Percentiles rank a stretch among this genome's conserved stretches.
Conservation (phyloP, 2,797 vertebrate species). For the Cyprinella venusta region DNA sequence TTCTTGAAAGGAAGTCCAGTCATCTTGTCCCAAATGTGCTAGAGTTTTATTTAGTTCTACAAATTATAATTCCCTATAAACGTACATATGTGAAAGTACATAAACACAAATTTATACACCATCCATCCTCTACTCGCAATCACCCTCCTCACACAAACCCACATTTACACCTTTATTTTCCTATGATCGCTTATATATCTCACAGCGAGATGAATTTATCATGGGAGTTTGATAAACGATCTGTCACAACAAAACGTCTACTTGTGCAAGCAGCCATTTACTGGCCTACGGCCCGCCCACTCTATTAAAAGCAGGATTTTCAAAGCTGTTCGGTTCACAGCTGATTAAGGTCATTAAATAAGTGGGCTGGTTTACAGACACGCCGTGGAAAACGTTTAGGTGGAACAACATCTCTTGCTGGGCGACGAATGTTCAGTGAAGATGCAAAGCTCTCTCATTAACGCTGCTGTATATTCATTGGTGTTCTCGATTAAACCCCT, state of each 20-base stretch:
- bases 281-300: conserved; percentile 3
- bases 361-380: conserved; percentile 32
- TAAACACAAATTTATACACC: not conserved
- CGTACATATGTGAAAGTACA: not conserved
- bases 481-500: not conserved
- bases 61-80: not conserved
- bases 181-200: conserved; percentile 26
- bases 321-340: conserved; percentile 17
- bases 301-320: conserved; percentile 39
- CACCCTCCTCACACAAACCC: conserved; percentile 4
- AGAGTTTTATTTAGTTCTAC: not conserved
- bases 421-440: conserved; percentile 5
- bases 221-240: conserved; percentile 30
- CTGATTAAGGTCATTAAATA: conserved; percentile 47
- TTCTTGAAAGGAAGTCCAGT: not conserved
- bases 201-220: not conserved
- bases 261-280: conserved; percentile 5
- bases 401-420: not conserved
- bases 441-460: conserved; percentile 35
- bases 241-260: conserved; percentile 33
- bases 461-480: conserved; percentile 24
- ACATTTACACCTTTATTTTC: conserved; percentile 12
- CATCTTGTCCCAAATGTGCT: not conserved
- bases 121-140: not conserved
- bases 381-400: not conserved